These are phyloP conservation scores for Hucho hucho DNA, from an alignment of 2,113 vertebrate species.

Conservation along the genomic window DNA sequence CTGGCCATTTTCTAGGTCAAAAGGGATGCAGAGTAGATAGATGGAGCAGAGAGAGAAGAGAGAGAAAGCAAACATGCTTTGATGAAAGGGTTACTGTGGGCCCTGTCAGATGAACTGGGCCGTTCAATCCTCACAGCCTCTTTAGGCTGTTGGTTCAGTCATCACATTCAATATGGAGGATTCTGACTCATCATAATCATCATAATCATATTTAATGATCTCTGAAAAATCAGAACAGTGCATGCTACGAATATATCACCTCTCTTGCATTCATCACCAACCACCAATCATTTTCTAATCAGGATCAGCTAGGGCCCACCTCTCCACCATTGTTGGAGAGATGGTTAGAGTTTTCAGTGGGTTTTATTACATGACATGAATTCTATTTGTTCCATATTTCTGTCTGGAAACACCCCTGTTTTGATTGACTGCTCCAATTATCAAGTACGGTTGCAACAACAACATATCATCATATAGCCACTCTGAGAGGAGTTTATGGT, in stretches of 20 bases:
- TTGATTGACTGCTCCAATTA: constrained; percentile 23
- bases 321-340: neutral
- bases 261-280: neutral
- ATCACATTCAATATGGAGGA: neutral
- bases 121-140: neutral
- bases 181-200: neutral
- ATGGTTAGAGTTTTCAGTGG: neutral
- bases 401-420: neutral
- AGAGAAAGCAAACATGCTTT: no score
- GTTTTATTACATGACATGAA: neutral
- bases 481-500: constrained; percentile 6
- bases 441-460: neutral
- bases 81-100: no score
- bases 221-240: neutral
- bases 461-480: neutral
- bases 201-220: no score
- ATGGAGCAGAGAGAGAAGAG: neutral
- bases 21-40: neutral
- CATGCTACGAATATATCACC: neutral
- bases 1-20: no score
- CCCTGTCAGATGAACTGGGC: no score
- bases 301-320: neutral
- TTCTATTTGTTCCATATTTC: constrained; percentile 14
- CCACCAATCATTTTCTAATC: constrained; percentile 8
- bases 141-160: neutral